Evolutionary conservation across 2,888 invertebrate genomes (phyloP), one percentile per base, ranked within the genome.

Genomic region (Macroteleia sp.): DNA sequence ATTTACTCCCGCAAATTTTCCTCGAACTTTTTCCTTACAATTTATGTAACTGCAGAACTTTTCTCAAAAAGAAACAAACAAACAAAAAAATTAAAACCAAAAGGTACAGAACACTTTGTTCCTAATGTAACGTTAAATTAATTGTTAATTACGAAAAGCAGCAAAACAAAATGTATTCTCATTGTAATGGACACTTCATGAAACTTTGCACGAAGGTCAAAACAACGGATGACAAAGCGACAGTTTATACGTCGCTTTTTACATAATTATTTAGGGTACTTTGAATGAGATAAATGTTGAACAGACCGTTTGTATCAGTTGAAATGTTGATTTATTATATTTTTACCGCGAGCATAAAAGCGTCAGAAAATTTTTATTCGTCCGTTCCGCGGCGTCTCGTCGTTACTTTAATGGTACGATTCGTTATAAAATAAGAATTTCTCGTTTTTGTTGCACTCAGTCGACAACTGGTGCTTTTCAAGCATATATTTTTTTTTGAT

Each of bases 371-470:
- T 39, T 57, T 56, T 57, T 16, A 39, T 36, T 6, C 48, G 9
- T 1, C 42, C 10, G 20, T 52, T 39, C 22, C 16, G 32, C 36
- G 41, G 22, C 22, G 36, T 56, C 41, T 54, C 46, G 19, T 54
- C 54, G 54, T 66, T 66, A 66, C 36, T 44, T 59, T 59, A 70
- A 70, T 70, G 57, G 50, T 28, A 57, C 39, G 32, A 28, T 50
- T 57, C 57, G 32, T 69, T 50, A 57, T 57, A 41, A 69, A 69
- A 69, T 69, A 54, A 57, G 57, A 57, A 25, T 12, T 54, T 12
- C 16, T 46, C 22, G 25, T 30, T 71, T 62, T 61, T 25, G 39
- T 50, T 56, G 3, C 44, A 4, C 30, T 44, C 20, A 16, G 19
- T 39, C 20, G 28, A 9, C 10, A 42, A 57, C 30, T 48, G 32